Evolutionary conservation across 2,797 vertebrate genomes (phyloP).

Genomic region (Ptychadena robeensis): DNA sequence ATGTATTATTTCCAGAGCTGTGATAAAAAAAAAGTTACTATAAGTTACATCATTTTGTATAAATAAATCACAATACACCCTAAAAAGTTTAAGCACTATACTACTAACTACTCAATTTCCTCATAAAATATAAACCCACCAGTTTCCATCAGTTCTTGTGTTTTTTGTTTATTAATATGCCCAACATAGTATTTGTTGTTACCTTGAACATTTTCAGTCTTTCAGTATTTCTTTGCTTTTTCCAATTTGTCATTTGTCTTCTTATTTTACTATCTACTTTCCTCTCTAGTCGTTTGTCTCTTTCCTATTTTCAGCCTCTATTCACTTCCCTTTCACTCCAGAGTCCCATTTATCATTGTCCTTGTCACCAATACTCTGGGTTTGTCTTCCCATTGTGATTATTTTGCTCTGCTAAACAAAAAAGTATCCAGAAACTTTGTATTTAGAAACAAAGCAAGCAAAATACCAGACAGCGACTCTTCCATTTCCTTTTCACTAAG

Average conservation of each 20-base stretch:
- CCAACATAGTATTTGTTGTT: background rate
- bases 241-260: conserved; percentile 15
- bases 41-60: no score
- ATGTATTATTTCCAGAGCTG: no score
- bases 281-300: conserved; percentile 12
- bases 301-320: conserved; percentile 24
- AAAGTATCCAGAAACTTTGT: conserved; percentile 4
- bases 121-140: background rate
- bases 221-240: background rate
- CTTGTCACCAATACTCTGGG: conserved; percentile 25
- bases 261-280: conserved; percentile 18
- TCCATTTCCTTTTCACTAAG: background rate
- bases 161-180: background rate
- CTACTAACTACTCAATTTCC: no score
- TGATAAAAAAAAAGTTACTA: no score
- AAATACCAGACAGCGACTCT: conserved; percentile 11
- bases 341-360: conserved; percentile 45
- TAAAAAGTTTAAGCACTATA: no score
- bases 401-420: background rate
- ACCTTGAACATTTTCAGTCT: background rate
- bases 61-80: no score
- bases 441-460: conserved; percentile 5
- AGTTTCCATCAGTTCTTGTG: background rate
- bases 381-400: background rate
- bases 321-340: background rate